Evolutionary conservation across 2,797 vertebrate species (phyloP).

Genomic region (Florisuga fusca): DNA sequence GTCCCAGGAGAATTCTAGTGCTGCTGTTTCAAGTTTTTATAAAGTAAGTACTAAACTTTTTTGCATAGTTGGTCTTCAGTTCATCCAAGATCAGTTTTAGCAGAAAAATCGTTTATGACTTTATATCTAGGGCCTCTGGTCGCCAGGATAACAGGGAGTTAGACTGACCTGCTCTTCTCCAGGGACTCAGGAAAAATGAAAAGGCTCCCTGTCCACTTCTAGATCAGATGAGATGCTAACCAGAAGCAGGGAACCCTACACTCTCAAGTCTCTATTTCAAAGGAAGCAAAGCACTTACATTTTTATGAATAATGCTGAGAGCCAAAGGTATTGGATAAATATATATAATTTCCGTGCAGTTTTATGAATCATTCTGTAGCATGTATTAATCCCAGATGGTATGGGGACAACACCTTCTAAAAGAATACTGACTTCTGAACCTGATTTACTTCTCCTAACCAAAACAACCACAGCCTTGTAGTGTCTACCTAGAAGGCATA

Average conservation of each 20-base stretch:
- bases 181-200: background rate
- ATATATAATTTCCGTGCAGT: background rate
- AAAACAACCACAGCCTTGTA: background rate
- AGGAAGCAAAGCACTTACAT: background rate
- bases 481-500: background rate
- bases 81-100: background rate
- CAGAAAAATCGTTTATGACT: background rate
- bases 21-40: background rate
- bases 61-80: background rate
- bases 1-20: slow-evolving; percentile 1
- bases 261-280: slow-evolving; percentile 17
- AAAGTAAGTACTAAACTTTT: background rate
- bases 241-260: background rate
- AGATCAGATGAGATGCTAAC: slow-evolving; percentile 22
- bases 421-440: background rate
- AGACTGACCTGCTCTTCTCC: background rate
- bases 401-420: slow-evolving; percentile 7
- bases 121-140: background rate
- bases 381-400: slow-evolving; percentile 13
- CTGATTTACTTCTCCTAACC: background rate
- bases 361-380: slow-evolving; percentile 18
- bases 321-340: slow-evolving; percentile 34
- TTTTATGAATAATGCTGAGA: background rate
- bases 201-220: background rate
- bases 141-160: background rate